phyloP scores from a whole-genome alignment of 2,888 invertebrate genomes.

The Lucinisca nassula region DNA sequence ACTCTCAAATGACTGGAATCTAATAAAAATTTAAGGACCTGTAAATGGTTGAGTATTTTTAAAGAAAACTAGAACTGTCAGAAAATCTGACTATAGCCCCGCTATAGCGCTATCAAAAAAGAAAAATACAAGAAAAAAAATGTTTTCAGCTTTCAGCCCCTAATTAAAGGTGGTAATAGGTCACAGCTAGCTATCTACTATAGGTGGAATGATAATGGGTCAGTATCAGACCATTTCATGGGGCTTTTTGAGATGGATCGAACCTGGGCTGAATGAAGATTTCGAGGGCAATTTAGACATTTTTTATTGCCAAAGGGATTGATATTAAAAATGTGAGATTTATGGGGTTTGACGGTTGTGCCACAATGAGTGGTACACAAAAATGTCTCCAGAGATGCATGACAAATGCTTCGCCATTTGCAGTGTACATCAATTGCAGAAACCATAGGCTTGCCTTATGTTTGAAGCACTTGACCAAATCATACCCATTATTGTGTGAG shows the following conservation, averaged over 20 bases:
- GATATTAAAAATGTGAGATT: slow-evolving; percentile 39
- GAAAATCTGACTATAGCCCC: no score
- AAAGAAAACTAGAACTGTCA: no score
- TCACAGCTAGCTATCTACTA: slow-evolving; percentile 35
- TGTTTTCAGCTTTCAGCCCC: no score
- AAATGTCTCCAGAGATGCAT: no score
- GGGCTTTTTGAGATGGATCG: slow-evolving; percentile 18
- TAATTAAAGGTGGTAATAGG: no score
- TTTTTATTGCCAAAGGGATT: slow-evolving; percentile 24
- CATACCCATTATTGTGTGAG: slow-evolving; percentile 20
- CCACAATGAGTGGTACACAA: slow-evolving; percentile 48
- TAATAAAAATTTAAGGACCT: no score
- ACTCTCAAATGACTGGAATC: no score
- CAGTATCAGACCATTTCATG: slow-evolving; percentile 1
- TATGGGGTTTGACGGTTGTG: slow-evolving; percentile 51
- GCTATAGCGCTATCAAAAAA: no score
- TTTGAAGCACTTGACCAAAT: slow-evolving; percentile 49
- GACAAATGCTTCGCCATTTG: no score
- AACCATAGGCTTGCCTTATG: no score
- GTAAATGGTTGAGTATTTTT: no score
- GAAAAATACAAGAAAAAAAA: no score
- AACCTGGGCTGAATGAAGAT: slow-evolving; percentile 14
- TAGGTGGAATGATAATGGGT: slow-evolving; percentile 16
- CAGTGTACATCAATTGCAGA: slow-evolving; percentile 51
- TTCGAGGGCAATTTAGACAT: slow-evolving; percentile 11